Percentiles rank a stretch among this genome's conserved stretches.
Evolutionary conservation across 2,888 invertebrate species (phyloP).

Genomic region (Sussaba pulchella): DNA sequence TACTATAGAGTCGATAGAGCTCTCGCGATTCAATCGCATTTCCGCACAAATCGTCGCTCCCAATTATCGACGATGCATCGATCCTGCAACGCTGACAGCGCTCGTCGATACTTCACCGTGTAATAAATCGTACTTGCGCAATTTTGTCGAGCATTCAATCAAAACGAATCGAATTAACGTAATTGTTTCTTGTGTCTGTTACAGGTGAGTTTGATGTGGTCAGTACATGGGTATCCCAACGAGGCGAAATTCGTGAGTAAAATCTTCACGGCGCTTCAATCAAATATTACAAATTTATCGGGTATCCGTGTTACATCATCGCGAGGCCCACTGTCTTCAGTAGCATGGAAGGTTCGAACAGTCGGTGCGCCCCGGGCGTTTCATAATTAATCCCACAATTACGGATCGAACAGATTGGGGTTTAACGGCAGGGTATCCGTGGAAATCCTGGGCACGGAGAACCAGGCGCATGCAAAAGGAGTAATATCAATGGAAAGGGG

Average conservation of each 20-base stretch:
- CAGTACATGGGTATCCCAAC: conserved; percentile 14
- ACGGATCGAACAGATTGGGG: conserved; percentile 73
- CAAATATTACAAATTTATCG: conserved; percentile 74
- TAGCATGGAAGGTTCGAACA: conserved; percentile 20
- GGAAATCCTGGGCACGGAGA: conserved; percentile 68
- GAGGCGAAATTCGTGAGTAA: conserved; percentile 65
- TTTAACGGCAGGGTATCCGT: too few relatives aligned
- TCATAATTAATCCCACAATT: conserved; percentile 81
- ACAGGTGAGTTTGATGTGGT: conserved; percentile 75
- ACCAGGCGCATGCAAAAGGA: conserved; percentile 71
- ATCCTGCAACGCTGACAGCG: neutral
- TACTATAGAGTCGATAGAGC: conserved; percentile 49
- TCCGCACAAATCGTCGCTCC: conserved; percentile 41
- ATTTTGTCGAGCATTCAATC: neutral
- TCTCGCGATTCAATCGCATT: conserved; percentile 47
- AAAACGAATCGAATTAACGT: conserved; percentile 7
- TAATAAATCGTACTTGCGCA: neutral
- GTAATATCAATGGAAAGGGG: conserved; percentile 43
- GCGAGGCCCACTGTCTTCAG: neutral
- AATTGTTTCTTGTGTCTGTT: conserved; percentile 72
- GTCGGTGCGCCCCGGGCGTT: conserved; percentile 51
- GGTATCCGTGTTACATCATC: neutral
- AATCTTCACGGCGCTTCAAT: conserved; percentile 46
- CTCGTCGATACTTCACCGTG: neutral
- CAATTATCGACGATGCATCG: conserved; percentile 45